Percentiles rank a stretch among this genome's conserved stretches.
Evolutionary conservation across 2,888 invertebrate genomes (phyloP).

Genomic region (Rhagophthalmus giganteus): DNA sequence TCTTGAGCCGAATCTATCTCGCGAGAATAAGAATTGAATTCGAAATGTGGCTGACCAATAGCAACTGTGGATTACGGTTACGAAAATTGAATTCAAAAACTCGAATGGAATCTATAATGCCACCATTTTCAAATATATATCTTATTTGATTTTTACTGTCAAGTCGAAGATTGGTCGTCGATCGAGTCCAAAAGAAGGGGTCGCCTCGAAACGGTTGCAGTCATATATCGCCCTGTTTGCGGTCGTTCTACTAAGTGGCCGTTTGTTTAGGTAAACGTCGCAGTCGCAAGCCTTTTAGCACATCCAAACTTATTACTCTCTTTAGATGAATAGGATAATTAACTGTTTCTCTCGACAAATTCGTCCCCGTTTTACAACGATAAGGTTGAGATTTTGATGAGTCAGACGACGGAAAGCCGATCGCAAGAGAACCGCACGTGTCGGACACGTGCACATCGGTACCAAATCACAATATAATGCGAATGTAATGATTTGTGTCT

Average conservation of each 20-base stretch:
- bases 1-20: conserved; percentile 50
- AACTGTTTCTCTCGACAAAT: conserved; percentile 17
- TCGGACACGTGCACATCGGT: conserved; percentile 31
- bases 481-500: conserved; percentile 39
- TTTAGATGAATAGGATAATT: conserved; percentile 41
- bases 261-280: conserved; percentile 52
- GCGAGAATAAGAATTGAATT: conserved; percentile 56
- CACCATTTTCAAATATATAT: conserved; percentile 42
- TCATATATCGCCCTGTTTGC: conserved; percentile 49
- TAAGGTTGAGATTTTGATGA: conserved; percentile 28
- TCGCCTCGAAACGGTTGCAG: conserved; percentile 25
- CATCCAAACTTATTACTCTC: conserved; percentile 53
- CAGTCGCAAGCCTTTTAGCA: conserved; percentile 50
- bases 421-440: conserved; percentile 29
- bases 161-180: conserved; percentile 36
- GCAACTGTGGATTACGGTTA: conserved; percentile 54
- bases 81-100: conserved; percentile 59
- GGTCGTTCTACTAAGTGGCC: conserved; percentile 54
- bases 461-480: conserved; percentile 36
- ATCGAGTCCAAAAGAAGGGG: conserved; percentile 28
- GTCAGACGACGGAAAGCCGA: conserved; percentile 15
- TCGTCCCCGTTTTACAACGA: conserved; percentile 21
- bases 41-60: conserved; percentile 56
- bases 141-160: conserved; percentile 46
- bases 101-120: conserved; percentile 57